Evolutionary conservation across 2,888 invertebrate genomes (phyloP), one percentile per base, ranked within the genome.

Genomic region (Pyrgus malvae): DNA sequence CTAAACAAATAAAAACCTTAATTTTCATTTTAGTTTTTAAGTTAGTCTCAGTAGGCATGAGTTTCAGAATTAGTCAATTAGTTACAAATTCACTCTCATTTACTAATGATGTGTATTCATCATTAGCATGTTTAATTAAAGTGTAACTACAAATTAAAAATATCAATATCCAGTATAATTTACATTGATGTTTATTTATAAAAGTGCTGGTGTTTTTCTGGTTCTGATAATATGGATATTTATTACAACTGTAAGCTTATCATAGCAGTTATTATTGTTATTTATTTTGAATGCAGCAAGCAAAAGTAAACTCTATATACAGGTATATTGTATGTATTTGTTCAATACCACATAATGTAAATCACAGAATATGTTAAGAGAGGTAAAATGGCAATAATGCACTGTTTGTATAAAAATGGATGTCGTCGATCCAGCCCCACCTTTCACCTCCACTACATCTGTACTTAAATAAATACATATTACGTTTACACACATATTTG

Each of bases 211-310:
- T 48, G 48, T 38, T 37, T 54, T 46, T 45, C 53, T 54, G 46
- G 46, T 46, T 38, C 31, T 25, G 53, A 54, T 54, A 54, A 40
- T 46, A 45, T 16, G 8, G 12, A 35, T 50, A 48, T 48, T 45
- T 50, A 42, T 44, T 29, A 29, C 44, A 57, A 5, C 8, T 17
- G 8, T 46, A 17, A 44, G 40, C 31, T 44, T 40, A 38, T 51
- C 46, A 37, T 16, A 25, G 29, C 12, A 17, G 31, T 57, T 37
- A 38, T 21, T 12, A 38, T 21, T 12, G 21, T 23, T 23, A 41
- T 38, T 42, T 14, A 41, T 31, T 41, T 16, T 21, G 41, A 29
- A 33, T 9, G n/a, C 5, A 16, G 12, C 3, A 21, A 33, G 21
- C 11, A 25, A 50, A 29, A 12, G 11, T 16, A 6, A 37, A n/a